Base-by-base conservation (phyloP, 2,888 invertebrate species). In the Harpagoxenus sublaevis region DNA sequence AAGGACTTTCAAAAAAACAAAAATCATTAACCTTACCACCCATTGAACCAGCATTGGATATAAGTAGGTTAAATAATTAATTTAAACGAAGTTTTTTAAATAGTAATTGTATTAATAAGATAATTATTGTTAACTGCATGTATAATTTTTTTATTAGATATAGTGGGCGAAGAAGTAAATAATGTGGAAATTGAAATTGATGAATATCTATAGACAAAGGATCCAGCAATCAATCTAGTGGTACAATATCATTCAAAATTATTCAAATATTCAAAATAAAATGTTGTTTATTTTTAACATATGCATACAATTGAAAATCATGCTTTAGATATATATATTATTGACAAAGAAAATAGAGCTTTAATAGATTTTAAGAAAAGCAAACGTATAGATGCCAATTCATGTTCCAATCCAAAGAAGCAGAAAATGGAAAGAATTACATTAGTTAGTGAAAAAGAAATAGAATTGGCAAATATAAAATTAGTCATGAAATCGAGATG, bases 401-500 rank as follows among this genome's bases (percentile, higher is more conserved):
- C 15, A 18, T 48, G 15, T 45, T 8, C 15, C 6, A 66, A 15
- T 66, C 5, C 66, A 66, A 66, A 66, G 45, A 66, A 28, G 4
- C 45, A 45, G 15, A 66, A 66, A 48, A 48, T 23, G 12, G 45
- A 66, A 3, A 66, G 45, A 66, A 45, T 15, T 3, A 71, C 55
- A 23, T 35, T 71, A 71, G 4, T 71, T n/a, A 53, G 53, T 53
- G 35, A 71, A 53, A 71, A 71, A 53, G 35, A 71, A 53, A 71
- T 71, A 15, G 35, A 71, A 15, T 53, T 71, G 55, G 71, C 71
- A 55, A 18, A 71, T 35, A 39, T 53, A 55, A 71, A 71, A 71
- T 71, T 15, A 71, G 10, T 35, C 71, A 71, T 71, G 71, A 53
- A 71, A 53, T 71, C 53, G 71, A 71, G 3, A 70, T 51, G 35